Percentiles rank a stretch among this genome's conserved stretches.
These are phyloP conservation scores for Ctenodactylus gundi DNA, from an alignment of 2,113 vertebrate genomes.

Conservation along the genomic window DNA sequence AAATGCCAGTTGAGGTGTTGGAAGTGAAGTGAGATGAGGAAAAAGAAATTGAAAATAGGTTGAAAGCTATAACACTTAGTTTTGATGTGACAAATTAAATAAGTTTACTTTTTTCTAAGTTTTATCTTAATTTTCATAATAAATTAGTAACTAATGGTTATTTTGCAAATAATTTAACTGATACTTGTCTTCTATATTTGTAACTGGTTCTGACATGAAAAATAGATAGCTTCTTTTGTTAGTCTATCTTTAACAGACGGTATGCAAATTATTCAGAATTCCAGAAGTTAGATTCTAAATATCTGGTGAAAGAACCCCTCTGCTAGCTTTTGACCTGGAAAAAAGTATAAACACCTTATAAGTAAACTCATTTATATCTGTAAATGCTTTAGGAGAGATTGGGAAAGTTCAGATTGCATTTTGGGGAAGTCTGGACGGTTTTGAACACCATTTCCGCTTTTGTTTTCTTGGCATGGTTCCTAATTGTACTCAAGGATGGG, in stretches of 20 bases:
- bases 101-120: not conserved
- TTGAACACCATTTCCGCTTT: not conserved
- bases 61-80: not conserved
- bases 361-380: not conserved
- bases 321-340: not conserved
- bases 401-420: not conserved
- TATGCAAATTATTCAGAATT: not conserved
- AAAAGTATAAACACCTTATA: not conserved
- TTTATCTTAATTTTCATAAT: conserved; percentile 13
- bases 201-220: not conserved
- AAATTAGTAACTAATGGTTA: conserved; percentile 13
- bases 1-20: not conserved
- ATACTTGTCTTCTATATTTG: not conserved
- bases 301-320: not conserved
- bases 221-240: not conserved
- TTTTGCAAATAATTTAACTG: not conserved
- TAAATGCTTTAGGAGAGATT: not conserved
- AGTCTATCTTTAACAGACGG: not conserved
- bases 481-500: not conserved
- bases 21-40: not conserved
- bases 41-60: not conserved
- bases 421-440: not conserved
- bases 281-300: not conserved
- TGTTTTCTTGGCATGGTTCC: not conserved
- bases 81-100: conserved; percentile 10